Conservation (phyloP, 2,797 vertebrate species). For the Danio kyathit region DNA sequence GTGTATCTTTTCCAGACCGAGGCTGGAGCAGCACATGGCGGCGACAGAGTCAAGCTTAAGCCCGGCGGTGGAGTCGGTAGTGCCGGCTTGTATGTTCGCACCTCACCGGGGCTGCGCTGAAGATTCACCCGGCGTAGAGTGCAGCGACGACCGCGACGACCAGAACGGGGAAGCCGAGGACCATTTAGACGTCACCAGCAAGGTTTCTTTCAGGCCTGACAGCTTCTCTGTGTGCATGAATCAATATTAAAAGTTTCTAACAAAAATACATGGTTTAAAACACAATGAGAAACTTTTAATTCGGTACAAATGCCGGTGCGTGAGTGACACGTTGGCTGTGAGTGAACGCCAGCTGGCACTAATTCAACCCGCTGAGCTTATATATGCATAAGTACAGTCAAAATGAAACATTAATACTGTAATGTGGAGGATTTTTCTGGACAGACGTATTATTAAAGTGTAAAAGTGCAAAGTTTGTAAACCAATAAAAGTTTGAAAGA, state of each 20-base stretch:
- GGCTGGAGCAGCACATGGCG: constrained; percentile 81
- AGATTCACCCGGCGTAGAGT: constrained; percentile 65
- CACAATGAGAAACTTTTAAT: neutral
- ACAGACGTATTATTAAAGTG: neutral
- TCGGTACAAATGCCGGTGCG: neutral
- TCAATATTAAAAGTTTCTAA: neutral
- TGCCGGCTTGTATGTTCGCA: constrained; percentile 93
- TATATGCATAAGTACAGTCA: neutral
- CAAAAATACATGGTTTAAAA: neutral
- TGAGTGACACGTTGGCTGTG: constrained; percentile 72
- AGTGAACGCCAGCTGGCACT: constrained; percentile 58
- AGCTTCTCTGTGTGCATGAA: neutral
- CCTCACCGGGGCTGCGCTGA: constrained; percentile 82
- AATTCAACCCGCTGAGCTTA: neutral
- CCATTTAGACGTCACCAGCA: constrained; percentile 88
- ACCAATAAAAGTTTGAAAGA: neutral
- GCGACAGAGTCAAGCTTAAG: constrained; percentile 78
- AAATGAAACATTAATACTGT: neutral
- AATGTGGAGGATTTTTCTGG: neutral
- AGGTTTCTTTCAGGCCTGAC: constrained; percentile 81
- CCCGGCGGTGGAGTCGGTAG: constrained; percentile 76
- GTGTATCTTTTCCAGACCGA: constrained; percentile 33
- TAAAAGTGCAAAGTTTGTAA: neutral
- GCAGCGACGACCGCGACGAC: constrained; percentile 69
- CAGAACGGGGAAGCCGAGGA: constrained; percentile 83